Evolutionary conservation across 2,797 vertebrate species (phyloP).

Genomic region (Sorex maritimensis): DNA sequence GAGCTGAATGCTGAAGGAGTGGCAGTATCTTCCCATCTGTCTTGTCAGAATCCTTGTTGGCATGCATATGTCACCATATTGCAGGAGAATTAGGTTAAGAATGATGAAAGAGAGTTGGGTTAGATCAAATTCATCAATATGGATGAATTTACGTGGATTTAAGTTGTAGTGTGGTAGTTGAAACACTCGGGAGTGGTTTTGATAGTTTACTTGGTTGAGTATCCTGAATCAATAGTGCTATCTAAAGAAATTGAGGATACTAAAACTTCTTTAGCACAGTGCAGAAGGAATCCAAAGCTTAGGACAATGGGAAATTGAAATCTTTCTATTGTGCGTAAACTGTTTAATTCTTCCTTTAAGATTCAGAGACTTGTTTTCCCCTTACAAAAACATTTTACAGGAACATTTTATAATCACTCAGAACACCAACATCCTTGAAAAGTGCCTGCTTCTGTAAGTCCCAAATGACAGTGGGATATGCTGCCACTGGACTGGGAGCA

Average conservation of each 20-base stretch:
- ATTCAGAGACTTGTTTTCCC: not conserved
- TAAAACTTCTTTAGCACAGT: not conserved
- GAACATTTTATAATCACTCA: not conserved
- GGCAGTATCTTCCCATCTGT: not conserved
- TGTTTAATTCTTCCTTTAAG: constrained; percentile 7
- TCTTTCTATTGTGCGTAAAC: not conserved
- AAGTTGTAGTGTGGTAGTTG: not conserved
- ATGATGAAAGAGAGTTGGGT: constrained; percentile 15
- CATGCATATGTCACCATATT: not conserved
- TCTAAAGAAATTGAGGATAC: constrained; percentile 9
- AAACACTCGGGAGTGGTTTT: not conserved
- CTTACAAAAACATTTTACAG: not conserved
- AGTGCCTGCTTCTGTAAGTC: not conserved
- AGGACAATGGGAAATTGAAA: constrained; percentile 30
- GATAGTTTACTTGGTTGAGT: constrained; percentile 28
- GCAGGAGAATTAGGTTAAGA: not conserved
- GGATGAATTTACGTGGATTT: constrained; percentile 40
- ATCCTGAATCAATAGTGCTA: not conserved
- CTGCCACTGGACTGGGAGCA: not conserved
- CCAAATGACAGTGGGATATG: not conserved
- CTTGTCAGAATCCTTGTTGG: not conserved
- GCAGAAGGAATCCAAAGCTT: constrained; percentile 2
- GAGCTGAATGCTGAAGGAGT: constrained; percentile 2
- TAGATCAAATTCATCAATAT: constrained; percentile 48
- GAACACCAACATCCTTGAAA: not conserved